Conservation (phyloP, 2,888 invertebrate genomes). For the Melangyna quadrimaculata region DNA sequence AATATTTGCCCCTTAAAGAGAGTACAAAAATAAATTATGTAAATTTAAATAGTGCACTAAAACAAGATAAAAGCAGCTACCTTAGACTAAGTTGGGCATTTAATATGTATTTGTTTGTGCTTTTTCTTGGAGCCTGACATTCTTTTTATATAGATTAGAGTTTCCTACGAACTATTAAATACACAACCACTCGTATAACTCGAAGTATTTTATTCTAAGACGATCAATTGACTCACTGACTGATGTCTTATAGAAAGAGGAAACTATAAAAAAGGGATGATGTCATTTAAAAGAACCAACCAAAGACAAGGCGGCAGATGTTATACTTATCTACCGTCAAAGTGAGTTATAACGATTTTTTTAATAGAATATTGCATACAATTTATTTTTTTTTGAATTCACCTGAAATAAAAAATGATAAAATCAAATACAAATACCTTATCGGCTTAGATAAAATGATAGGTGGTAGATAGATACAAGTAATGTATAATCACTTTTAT, state of each 20-base stretch:
- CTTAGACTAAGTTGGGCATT: background rate
- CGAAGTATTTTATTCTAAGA: conserved; percentile 7
- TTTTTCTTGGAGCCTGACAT: background rate
- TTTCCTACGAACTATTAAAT: background rate
- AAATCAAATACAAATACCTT: background rate
- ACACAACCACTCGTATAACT: background rate
- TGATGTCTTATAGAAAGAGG: conserved; percentile 11
- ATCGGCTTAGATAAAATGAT: background rate
- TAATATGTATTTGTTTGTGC: background rate
- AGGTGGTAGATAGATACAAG: too few species aligned
- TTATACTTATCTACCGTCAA: conserved; percentile 33
- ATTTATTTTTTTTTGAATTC: background rate
- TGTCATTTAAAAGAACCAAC: conserved; percentile 38
- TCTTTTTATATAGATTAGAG: background rate
- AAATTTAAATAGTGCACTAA: background rate
- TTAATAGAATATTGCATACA: conserved; percentile 20
- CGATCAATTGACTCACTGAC: conserved; percentile 45
- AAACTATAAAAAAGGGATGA: conserved; percentile 40
- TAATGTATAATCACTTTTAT: background rate
- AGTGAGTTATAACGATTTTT: conserved; percentile 21
- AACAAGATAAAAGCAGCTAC: background rate
- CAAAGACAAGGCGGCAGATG: conserved; percentile 28
- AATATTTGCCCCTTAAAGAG: too few species aligned
- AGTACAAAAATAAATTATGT: too few species aligned
- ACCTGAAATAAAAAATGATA: background rate